phyloP scores from a whole-genome alignment of 2,888 invertebrate species.

The Myopa tessellatipennis region DNA sequence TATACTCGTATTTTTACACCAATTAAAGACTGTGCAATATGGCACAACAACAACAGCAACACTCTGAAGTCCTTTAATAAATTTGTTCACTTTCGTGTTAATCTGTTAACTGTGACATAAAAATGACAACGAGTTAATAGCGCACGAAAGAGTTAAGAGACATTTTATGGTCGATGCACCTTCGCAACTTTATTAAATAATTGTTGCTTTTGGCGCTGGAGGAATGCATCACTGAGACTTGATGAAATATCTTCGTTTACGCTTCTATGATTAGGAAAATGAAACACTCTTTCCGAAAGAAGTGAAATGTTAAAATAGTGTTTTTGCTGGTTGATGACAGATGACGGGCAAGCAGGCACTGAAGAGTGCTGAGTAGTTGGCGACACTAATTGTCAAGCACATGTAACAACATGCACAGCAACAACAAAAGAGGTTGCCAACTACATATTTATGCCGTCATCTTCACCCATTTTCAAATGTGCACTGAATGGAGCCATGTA shows the following conservation, averaged over 20 bases:
- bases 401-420: slow-evolving; percentile 10
- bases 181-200: not conserved
- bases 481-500: slow-evolving; percentile 20
- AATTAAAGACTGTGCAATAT: not conserved
- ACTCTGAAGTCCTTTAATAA: not conserved
- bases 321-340: not conserved
- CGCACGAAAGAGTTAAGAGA: not conserved
- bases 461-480: slow-evolving; percentile 30
- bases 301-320: slow-evolving; percentile 33
- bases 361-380: slow-evolving; percentile 45
- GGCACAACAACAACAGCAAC: not conserved
- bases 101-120: slow-evolving; percentile 19
- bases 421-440: slow-evolving; percentile 35
- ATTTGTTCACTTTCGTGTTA: not conserved
- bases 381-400: slow-evolving; percentile 58
- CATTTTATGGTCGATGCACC: slow-evolving; percentile 11
- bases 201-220: not conserved
- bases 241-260: slow-evolving; percentile 12
- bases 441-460: slow-evolving; percentile 32
- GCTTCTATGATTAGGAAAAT: slow-evolving; percentile 28
- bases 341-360: no score
- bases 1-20: not conserved
- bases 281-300: slow-evolving; percentile 2
- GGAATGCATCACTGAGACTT: not conserved
- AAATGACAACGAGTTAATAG: not conserved